Conservation (phyloP, 2,113 vertebrate species). For the Anarhynchus alexandrinus region DNA sequence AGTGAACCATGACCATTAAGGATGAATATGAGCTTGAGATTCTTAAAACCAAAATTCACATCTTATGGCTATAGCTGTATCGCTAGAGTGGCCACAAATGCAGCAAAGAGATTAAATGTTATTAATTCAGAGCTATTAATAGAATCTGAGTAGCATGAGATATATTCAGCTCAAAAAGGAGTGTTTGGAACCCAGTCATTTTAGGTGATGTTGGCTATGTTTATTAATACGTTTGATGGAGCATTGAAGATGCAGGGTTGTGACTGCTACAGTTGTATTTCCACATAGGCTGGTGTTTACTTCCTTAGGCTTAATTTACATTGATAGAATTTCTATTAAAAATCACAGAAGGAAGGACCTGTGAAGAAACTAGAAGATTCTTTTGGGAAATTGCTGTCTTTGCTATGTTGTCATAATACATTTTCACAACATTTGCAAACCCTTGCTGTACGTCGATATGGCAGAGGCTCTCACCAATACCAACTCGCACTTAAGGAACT, state of each 20-base stretch:
- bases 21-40: background rate
- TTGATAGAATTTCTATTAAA: background rate
- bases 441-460: fast-evolving
- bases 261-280: background rate
- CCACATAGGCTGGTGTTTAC: background rate
- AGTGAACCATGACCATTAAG: background rate
- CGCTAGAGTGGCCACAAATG: background rate
- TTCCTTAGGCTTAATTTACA: background rate
- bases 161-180: background rate
- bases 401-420: background rate
- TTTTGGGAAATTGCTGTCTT: background rate
- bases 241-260: background rate
- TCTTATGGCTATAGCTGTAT: background rate
- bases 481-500: background rate
- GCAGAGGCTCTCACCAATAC: background rate
- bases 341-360: background rate
- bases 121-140: background rate
- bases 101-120: background rate
- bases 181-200: background rate
- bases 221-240: background rate
- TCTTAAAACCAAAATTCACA: background rate
- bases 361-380: background rate
- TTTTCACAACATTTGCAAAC: background rate
- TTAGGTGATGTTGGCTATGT: background rate
- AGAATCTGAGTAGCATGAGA: background rate